Base-by-base conservation (phyloP, 2,888 invertebrate species). In the Xylocampa areola region DNA sequence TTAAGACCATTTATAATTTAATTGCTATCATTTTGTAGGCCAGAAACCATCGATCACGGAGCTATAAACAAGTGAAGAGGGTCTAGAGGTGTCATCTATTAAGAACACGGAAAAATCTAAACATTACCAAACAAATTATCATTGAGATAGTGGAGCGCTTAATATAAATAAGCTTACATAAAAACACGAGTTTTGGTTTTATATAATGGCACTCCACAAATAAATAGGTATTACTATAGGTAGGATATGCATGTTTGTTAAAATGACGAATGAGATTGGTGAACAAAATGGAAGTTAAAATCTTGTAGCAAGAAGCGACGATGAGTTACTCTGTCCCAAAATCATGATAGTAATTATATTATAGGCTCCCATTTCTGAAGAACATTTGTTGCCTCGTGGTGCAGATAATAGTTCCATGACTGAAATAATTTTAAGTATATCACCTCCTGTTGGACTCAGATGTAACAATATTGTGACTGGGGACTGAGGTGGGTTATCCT, bases 341-440 rank as follows among this genome's bases (percentile, higher is more conserved):
- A 35, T 39, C 27, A 55, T 47, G 61, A 52, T 68, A 69, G 66
- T 72, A 65, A 64, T 74, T 62, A 43, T 69, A 67, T 69, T 67
- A 58, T 62, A 57, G 54, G 60, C 30, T 45, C 52, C 36, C 48
- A 52, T 66, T 59, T 54, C 57, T 37, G 45, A 40, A 50, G 61
- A 63, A 69, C 76, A 71, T 68, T 71, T 44, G 79, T 73, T 73
- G 79, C 69, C 71, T 71, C 73, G 76, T 75, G 76, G 74, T 69
- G 78, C 77, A 70, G 72, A 58, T 73, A 60, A 70, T 75, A 75
- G 73, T 72, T 77, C 76, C 72, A 73, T 71, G 80, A 81, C 82
- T 81, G 81, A 82, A 68, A 69, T 80, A 74, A 78, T 75, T 71
- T 70, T 78, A 76, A 80, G 74, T 63, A 73, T 70, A 73, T 72